Evolutionary conservation across 2,113 vertebrate genomes (phyloP).

Genomic region (Scytalopus superciliaris): DNA sequence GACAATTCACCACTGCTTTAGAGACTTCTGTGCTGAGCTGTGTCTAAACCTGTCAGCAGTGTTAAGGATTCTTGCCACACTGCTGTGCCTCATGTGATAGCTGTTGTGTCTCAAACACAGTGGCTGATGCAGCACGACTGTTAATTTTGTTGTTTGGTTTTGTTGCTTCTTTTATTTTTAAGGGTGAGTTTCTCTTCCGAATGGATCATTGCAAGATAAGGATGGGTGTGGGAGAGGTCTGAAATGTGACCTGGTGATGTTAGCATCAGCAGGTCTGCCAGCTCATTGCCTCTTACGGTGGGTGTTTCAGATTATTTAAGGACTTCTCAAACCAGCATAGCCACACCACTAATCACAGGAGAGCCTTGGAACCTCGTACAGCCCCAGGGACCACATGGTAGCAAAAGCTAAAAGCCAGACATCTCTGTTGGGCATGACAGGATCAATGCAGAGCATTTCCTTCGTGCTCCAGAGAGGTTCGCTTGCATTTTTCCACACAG

Average conservation of each 20-base stretch:
- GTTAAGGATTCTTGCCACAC: neutral
- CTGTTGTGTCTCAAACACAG: neutral
- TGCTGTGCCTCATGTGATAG: neutral
- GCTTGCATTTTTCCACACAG: neutral
- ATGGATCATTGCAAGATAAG: neutral
- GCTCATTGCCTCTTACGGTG: neutral
- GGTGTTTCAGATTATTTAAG: neutral
- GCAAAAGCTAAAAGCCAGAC: neutral
- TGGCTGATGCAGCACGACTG: neutral
- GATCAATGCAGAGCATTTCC: neutral
- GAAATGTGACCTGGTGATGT: neutral
- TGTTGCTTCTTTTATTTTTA: neutral
- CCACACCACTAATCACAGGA: neutral
- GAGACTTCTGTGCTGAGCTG: neutral
- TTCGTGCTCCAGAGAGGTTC: neutral
- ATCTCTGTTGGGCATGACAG: rapidly evolving
- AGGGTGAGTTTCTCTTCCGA: neutral
- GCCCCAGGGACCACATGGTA: neutral
- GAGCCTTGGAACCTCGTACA: neutral
- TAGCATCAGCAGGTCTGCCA: neutral
- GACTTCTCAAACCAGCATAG: neutral
- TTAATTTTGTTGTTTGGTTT: neutral
- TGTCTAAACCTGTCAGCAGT: neutral
- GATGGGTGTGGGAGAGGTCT: neutral
- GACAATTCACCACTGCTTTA: neutral